Evolutionary conservation across 2,113 vertebrate genomes (phyloP), one percentile per base, ranked within the genome.

Genomic region (Perca schrenkii): DNA sequence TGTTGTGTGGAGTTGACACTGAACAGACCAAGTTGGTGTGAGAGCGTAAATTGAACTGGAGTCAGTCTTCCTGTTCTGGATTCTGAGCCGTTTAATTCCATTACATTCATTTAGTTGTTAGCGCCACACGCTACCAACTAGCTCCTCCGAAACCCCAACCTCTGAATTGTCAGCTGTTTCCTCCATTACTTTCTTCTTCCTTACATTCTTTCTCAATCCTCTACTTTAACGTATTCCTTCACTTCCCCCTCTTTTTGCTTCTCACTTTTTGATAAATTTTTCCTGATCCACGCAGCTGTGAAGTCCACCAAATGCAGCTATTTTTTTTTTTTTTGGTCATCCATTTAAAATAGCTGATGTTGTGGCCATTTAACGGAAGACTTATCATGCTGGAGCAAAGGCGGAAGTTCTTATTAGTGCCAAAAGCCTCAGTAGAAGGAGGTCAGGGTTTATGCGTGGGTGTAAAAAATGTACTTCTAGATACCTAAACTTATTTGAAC

Each of bases 21-120:
- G 61, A 90, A 71, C 87, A 90, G 87, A 66, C 34, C 31, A 28
- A 28, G 22, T 71, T 7, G 73, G 82, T 82, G 82, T 71, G 82
- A 36, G n/a, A 1, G 31, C 43, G 54, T 57, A 72, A 78, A 83
- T 75, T 76, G 67, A 77, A 64, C 53, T 81, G 79, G 74, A 90
- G 81, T 88, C 80, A 57, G 72, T 80, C 71, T 67, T 68, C 73
- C 76, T 56, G 43, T 77, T 80, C 31, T 84, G 83, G 84, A 86
- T 77, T 81, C 53, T 10, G 56, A 74, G 58, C 47, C 54, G 69
- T 82, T 90, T 90, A 71, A 87, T 89, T 88, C 77, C 74, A 89
- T 89, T 91, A 74, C 58, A 53, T 79, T 84, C 66, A 69, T 85
- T 71, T 74, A 21, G 77, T 75, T 86, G 40, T 84, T 79, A 69